These are phyloP conservation scores for Hemicentrotus pulcherrimus DNA, from an alignment of 35 echinoderm and acorn worm genomes.

Conservation along the genomic window DNA sequence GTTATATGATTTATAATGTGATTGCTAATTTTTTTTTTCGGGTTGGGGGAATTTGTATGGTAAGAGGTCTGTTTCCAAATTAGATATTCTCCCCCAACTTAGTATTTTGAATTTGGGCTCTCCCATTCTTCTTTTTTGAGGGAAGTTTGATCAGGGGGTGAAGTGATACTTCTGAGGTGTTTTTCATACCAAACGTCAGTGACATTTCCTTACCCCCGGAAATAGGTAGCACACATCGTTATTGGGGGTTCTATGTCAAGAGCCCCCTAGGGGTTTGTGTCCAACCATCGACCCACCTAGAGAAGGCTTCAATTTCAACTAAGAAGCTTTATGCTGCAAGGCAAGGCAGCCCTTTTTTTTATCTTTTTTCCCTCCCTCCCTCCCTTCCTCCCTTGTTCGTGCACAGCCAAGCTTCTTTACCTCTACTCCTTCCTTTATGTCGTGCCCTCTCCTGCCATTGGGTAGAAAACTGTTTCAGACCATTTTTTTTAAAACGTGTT, in stretches of 20 bases:
- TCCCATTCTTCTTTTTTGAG: not conserved
- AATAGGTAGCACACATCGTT: constrained; percentile 43
- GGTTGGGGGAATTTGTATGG: not conserved
- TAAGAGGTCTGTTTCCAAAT: not conserved
- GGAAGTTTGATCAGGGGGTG: not conserved
- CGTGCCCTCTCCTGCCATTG: not conserved
- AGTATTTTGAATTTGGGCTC: not conserved
- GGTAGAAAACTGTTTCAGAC: constrained; percentile 35
- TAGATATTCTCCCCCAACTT: not conserved
- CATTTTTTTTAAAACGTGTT: not conserved
- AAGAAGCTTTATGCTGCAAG: constrained; percentile 44
- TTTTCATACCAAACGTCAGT: constrained; percentile 22
- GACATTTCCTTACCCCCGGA: constrained; percentile 36
- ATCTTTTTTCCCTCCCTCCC: not conserved
- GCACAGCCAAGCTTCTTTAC: not conserved
- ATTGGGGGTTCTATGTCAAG: constrained; percentile 52
- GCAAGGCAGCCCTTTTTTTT: constrained; percentile 22
- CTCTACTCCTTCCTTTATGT: not conserved
- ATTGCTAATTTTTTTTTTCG: not conserved
- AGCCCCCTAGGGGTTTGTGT: not conserved
- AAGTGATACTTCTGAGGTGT: not conserved
- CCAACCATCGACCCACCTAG: constrained; percentile 42
- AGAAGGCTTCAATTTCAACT: constrained; percentile 49
- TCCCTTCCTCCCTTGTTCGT: not conserved
- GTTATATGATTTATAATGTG: not conserved